Evolutionary conservation across 1,140 invertebrate genomes (phyloP).

Genomic region (Achroia grisella): DNA sequence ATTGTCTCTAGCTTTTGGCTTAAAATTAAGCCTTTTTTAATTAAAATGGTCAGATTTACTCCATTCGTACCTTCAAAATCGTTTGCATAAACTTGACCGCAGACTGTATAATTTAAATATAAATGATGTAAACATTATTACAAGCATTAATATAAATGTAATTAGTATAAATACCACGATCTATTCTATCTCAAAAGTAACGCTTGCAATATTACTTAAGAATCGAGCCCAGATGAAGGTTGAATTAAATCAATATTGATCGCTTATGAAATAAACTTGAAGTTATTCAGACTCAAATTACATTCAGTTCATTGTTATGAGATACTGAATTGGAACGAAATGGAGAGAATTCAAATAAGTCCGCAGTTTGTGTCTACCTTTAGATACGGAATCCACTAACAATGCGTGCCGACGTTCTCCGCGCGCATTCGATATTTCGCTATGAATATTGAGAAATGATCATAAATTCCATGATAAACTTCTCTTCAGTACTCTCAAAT

Average conservation of each 20-base stretch:
- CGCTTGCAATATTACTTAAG: no score
- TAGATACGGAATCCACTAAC: conserved; percentile 42
- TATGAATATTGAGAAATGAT: conserved; percentile 61
- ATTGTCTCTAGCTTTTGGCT: no score
- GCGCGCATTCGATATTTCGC: conserved; percentile 33
- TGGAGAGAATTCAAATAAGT: conserved; percentile 49
- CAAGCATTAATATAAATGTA: no score
- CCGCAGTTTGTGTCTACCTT: conserved; percentile 39
- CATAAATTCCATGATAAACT: conserved; percentile 29
- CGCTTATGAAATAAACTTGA: conserved; percentile 15
- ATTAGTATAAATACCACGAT: no score
- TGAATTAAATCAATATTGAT: conserved; percentile 10
- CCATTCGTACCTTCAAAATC: no score
- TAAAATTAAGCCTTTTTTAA: no score
- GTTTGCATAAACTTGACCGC: no score
- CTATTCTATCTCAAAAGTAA: no score
- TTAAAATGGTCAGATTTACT: no score
- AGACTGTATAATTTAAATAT: no score
- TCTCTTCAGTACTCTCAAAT: conserved; percentile 17
- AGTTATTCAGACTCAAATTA: conserved; percentile 31
- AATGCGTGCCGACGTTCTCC: conserved; percentile 27
- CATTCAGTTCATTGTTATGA: conserved; percentile 35
- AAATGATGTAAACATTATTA: no score
- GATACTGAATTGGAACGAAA: conserved; percentile 33
- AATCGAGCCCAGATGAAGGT: not conserved